Evolutionary conservation across 2,113 vertebrate species (phyloP), one percentile per base, ranked within the genome.

Genomic region (Empidonax alnorum): DNA sequence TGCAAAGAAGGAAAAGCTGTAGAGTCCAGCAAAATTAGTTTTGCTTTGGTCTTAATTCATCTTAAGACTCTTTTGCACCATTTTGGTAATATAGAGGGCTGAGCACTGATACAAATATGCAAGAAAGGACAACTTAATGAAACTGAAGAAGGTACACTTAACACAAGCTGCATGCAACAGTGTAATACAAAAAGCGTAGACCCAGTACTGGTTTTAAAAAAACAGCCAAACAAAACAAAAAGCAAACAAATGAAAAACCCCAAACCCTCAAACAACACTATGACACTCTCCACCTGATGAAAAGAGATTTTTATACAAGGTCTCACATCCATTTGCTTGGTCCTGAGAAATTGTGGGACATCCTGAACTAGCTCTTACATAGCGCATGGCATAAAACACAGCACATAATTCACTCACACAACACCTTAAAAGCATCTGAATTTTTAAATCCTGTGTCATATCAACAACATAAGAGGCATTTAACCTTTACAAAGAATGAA

Each of bases 401-500:
- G 46, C 5, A 30, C 24, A 31, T 59, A 37, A 77, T 93, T 83
- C 63, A 55, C 9, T 91, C 13, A 13, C 11, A 39, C 14, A 42
- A 35, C 39, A 23, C 15, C 53, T 83, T 55, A 59, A 91, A 91
- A 78, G 9, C 23, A 66, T 66, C 87, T 71, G 55, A 83, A 53
- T 47, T 42, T 58, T 62, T 12, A 84, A 91, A 76, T 68, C 22
- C 39, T 55, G 8, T 50, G n/a, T 58, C 25, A 76, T 83, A 80
- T 41, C 63, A 73, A 41, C 53, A 94, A 82, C 7, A 49, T 58
- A 68, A 91, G 27, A 91, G 46, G 23, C 10, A 83, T 84, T 80
- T 86, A 92, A 80, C 50, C 79, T 85, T 90, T 76, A 42, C 6
- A n/a, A 90, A 46, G n/a, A 94, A 93, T 19, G 14, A 86, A 88